phyloP scores from a whole-genome alignment of 1,140 invertebrate genomes.

The Gerris buenoi region DNA sequence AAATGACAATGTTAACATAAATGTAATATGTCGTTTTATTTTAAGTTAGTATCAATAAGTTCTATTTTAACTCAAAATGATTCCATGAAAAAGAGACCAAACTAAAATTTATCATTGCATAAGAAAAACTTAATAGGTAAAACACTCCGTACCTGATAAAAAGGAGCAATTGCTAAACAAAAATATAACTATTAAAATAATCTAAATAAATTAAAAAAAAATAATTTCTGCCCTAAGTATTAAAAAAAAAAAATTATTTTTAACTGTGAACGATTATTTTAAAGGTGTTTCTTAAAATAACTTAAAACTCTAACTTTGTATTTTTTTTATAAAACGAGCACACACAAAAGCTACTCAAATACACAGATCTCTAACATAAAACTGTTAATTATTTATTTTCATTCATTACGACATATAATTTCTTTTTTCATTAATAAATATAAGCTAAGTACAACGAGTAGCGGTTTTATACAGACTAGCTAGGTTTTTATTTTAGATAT shows the following conservation, averaged over 20 bases:
- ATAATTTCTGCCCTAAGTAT: neutral
- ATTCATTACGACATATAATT: neutral
- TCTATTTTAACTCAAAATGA: no score
- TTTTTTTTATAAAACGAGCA: neutral
- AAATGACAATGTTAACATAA: no score
- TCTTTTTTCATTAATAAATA: neutral
- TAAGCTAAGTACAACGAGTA: neutral
- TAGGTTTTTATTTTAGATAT: neutral
- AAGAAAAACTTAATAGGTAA: no score
- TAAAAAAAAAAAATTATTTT: neutral
- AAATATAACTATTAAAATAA: neutral
- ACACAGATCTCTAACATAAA: neutral
- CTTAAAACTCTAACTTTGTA: neutral
- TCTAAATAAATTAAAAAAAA: neutral
- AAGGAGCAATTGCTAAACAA: neutral
- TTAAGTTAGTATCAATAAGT: no score
- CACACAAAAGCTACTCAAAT: neutral
- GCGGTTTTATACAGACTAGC: neutral
- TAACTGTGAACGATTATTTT: neutral
- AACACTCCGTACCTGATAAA: no score
- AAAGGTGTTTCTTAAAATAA: neutral
- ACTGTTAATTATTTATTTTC: no score
- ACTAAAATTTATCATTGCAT: no score
- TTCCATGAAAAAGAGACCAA: no score
- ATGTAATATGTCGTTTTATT: no score